Percentiles rank a stretch among this genome's conserved stretches.
These are phyloP conservation scores for Prochilodus magdalenae DNA, from an alignment of 2,113 vertebrate genomes.

Conservation along the genomic window DNA sequence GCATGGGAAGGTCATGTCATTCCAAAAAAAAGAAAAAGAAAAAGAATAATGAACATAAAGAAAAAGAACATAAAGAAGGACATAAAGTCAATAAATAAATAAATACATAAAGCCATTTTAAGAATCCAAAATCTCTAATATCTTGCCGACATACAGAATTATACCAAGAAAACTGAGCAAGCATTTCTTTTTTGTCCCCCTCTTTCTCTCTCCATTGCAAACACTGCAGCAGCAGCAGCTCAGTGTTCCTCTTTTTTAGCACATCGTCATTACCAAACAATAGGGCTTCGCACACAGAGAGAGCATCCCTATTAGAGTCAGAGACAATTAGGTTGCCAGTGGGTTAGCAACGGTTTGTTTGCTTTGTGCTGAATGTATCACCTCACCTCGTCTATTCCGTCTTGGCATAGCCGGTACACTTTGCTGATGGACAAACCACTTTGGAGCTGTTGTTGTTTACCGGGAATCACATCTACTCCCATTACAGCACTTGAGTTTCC, in stretches of 20 bases:
- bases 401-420: background rate
- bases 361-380: constrained; percentile 80
- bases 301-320: constrained; percentile 77
- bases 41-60: constrained; percentile 42
- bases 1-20: constrained; percentile 67
- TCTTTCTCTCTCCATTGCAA: constrained; percentile 63
- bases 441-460: constrained; percentile 5
- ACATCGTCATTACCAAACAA: constrained; percentile 77
- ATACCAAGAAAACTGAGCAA: constrained; percentile 61
- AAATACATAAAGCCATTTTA: constrained; percentile 26
- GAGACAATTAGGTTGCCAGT: constrained; percentile 78
- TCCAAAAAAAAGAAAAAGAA: constrained; percentile 57
- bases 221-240: constrained; percentile 63
- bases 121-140: constrained; percentile 23
- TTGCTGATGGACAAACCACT: constrained; percentile 13
- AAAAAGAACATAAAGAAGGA: constrained; percentile 51
- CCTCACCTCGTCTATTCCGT: constrained; percentile 64
- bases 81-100: constrained; percentile 42
- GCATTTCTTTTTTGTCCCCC: constrained; percentile 60
- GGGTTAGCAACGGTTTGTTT: constrained; percentile 79
- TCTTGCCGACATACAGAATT: constrained; percentile 58
- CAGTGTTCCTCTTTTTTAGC: constrained; percentile 65
- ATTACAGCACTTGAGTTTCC: background rate
- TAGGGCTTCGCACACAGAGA: constrained; percentile 69
- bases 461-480: background rate